A percentile compares a stretch with the other conserved stretches of the same genome.
phyloP scores from a whole-genome alignment of 2,797 vertebrate species.

The Acropternis orthonyx region DNA sequence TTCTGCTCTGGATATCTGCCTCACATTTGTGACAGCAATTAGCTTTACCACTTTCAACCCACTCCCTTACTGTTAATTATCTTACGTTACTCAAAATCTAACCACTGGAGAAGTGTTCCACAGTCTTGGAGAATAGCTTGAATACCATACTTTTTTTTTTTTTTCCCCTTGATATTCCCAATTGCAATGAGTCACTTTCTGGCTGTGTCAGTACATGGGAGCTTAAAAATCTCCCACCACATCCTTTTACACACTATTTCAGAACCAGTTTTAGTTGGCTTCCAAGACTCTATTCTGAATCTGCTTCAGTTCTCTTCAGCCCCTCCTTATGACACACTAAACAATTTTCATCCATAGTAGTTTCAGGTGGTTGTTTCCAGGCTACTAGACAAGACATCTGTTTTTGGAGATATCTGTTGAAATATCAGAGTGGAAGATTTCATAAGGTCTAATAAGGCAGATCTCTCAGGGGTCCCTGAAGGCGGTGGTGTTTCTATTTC shows the following conservation, averaged over 20 bases:
- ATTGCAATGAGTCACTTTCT: slow-evolving; percentile 11
- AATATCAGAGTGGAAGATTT: neutral
- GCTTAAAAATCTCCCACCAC: neutral
- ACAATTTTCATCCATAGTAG: neutral
- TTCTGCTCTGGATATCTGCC: neutral
- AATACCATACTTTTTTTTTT: neutral
- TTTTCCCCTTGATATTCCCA: neutral
- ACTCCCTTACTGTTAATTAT: neutral
- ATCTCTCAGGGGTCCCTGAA: neutral
- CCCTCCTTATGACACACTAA: neutral
- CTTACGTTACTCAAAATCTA: neutral
- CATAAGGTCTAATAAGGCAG: neutral
- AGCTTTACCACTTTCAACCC: neutral
- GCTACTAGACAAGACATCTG: neutral
- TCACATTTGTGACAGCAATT: neutral
- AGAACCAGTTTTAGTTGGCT: neutral
- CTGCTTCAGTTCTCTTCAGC: neutral
- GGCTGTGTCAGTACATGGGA: neutral
- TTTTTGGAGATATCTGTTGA: neutral
- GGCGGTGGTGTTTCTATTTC: neutral
- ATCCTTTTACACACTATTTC: neutral
- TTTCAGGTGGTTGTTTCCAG: slow-evolving; percentile 3
- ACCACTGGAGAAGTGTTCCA: neutral
- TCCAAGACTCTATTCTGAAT: neutral
- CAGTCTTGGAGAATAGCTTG: neutral